These are phyloP conservation scores for Tachycineta bicolor DNA, from an alignment of 2,113 vertebrate species.

Conservation along the genomic window DNA sequence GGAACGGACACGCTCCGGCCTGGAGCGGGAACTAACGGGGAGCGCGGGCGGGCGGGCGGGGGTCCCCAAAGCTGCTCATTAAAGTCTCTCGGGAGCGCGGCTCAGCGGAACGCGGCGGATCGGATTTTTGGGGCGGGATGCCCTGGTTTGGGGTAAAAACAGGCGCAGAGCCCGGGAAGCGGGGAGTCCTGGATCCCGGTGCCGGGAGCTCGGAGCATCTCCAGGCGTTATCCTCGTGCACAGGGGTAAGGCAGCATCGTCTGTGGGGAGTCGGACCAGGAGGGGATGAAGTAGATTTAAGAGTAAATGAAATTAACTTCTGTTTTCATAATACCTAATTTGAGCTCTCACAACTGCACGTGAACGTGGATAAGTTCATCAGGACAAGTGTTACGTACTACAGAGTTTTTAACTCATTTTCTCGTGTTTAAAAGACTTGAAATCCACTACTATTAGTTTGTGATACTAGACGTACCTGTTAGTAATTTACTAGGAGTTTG, in stretches of 20 bases:
- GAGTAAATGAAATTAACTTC: neutral
- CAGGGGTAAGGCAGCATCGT: neutral
- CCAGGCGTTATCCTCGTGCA: neutral
- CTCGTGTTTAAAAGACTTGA: neutral
- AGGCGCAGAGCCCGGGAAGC: neutral
- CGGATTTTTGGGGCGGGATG: neutral
- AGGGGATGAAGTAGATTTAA: neutral
- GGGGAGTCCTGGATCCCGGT: neutral
- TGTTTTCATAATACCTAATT: neutral
- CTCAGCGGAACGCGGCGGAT: neutral
- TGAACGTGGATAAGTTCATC: rapidly evolving
- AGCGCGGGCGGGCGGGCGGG: neutral
- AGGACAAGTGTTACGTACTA: rapidly evolving
- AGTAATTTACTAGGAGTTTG: neutral
- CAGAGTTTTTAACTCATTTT: rapidly evolving
- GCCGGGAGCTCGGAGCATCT: neutral
- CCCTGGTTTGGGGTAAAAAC: neutral
- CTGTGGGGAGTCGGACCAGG: neutral
- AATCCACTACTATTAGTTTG: neutral
- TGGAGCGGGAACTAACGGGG: neutral
- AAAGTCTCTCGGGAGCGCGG: neutral
- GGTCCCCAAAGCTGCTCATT: neutral
- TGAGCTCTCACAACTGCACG: neutral
- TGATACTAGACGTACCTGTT: neutral
- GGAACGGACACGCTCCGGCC: neutral